Percentiles rank a stretch among this genome's conserved stretches.
Evolutionary conservation across 2,888 invertebrate species (phyloP).

Genomic region (Hirtodrosophila trivittata): DNA sequence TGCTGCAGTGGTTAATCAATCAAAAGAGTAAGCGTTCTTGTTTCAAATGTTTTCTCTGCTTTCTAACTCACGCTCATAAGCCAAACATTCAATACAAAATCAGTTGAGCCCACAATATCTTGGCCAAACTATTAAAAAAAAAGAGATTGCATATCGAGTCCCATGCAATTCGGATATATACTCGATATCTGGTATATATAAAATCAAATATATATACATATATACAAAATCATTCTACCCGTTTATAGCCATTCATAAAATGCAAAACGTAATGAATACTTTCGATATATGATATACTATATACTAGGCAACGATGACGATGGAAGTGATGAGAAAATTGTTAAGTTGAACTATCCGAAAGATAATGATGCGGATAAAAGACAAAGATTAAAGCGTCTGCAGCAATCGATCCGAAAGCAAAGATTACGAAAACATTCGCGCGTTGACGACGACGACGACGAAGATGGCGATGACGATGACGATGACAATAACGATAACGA

Average conservation of each 20-base stretch:
- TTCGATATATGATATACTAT: conserved; percentile 56
- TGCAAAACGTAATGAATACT: conserved; percentile 67
- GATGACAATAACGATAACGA: conserved; percentile 81
- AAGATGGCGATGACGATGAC: conserved; percentile 71
- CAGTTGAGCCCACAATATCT: conserved; percentile 54
- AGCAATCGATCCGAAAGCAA: conserved; percentile 83
- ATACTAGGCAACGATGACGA: conserved; percentile 73
- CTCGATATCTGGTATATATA: no score
- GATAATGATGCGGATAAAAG: conserved; percentile 69
- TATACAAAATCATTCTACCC: conserved; percentile 56
- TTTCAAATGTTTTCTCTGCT: conserved; percentile 83
- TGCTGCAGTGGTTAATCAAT: conserved; percentile 97
- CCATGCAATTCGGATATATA: conserved; percentile 52
- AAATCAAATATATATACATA: background rate
- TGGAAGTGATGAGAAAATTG: conserved; percentile 68
- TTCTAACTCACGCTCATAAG: conserved; percentile 74
- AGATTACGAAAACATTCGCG: conserved; percentile 82
- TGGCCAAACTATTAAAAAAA: conserved; percentile 43
- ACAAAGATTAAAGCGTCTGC: conserved; percentile 76
- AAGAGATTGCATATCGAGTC: conserved; percentile 14
- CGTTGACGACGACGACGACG: conserved; percentile 82
- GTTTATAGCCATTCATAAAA: conserved; percentile 55
- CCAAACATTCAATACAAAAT: conserved; percentile 65
- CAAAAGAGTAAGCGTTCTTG: conserved; percentile 95
- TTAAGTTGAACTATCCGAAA: conserved; percentile 74